Evolutionary conservation across 2,888 invertebrate species (phyloP).

Genomic region (Brachypalpus laphriformis): DNA sequence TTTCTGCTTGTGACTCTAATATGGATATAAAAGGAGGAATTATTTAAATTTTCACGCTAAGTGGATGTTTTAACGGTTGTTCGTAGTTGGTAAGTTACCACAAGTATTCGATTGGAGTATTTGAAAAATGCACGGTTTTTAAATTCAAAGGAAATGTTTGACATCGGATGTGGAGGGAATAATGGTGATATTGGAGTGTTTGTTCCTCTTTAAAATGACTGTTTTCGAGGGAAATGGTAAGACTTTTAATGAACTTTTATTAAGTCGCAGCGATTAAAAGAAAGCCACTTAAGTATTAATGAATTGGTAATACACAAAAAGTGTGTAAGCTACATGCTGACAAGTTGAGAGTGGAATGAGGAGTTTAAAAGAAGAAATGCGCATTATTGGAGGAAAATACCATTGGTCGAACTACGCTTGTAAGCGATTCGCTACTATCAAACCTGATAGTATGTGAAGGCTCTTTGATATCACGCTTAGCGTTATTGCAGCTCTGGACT

Average conservation of each 20-base stretch:
- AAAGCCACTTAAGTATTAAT: too few relatives aligned
- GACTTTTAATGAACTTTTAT: neutral
- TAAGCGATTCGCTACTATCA: too few relatives aligned
- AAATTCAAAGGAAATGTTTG: constrained; percentile 21
- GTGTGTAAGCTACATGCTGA: too few relatives aligned
- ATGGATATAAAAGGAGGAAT: constrained; percentile 51
- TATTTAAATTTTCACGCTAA: constrained; percentile 60
- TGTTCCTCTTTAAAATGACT: neutral
- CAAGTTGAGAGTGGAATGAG: too few relatives aligned
- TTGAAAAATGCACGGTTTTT: constrained; percentile 47
- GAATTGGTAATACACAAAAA: too few relatives aligned
- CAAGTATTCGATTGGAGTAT: constrained; percentile 40
- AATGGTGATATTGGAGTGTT: neutral
- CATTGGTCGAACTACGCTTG: too few relatives aligned
- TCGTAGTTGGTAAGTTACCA: constrained; percentile 21
- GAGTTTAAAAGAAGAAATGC: too few relatives aligned
- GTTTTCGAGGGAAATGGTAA: neutral
- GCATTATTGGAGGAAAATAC: too few relatives aligned
- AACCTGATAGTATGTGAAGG: too few relatives aligned
- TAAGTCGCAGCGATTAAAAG: too few relatives aligned
- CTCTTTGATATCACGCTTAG: too few relatives aligned
- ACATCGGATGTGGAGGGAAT: neutral
- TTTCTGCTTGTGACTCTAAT: constrained; percentile 26
- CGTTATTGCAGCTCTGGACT: too few relatives aligned
- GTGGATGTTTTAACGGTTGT: constrained; percentile 63